Evolutionary conservation across 2,797 vertebrate genomes (phyloP).

Genomic region (Etheostoma perlongum): DNA sequence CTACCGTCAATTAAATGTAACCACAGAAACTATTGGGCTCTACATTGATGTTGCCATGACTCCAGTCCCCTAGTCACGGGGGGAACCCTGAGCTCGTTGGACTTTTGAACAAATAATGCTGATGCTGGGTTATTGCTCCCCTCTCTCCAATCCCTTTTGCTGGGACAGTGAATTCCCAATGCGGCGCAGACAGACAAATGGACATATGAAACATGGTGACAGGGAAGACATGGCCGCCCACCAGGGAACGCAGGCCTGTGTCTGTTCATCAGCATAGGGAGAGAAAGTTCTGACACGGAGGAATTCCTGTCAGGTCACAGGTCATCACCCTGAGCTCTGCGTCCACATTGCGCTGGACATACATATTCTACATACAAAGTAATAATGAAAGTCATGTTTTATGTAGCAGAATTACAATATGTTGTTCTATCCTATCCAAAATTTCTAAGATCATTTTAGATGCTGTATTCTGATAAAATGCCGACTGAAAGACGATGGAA

Average conservation of each 20-base stretch:
- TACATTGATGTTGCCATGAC: too few relatives aligned
- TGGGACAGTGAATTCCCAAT: slow-evolving; percentile 9
- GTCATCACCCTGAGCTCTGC: slow-evolving; percentile 31
- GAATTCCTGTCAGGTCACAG: slow-evolving; percentile 54
- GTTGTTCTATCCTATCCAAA: too few relatives aligned
- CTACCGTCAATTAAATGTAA: too few relatives aligned
- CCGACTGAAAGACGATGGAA: too few relatives aligned
- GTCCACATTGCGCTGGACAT: slow-evolving; percentile 31
- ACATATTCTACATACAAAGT: neutral
- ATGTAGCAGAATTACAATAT: too few relatives aligned
- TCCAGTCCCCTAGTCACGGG: too few relatives aligned
- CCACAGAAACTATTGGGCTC: too few relatives aligned
- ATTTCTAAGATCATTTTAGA: too few relatives aligned
- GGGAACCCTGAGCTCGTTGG: neutral
- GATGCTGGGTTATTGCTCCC: neutral
- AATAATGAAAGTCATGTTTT: too few relatives aligned
- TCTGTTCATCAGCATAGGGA: slow-evolving; percentile 1
- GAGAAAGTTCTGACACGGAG: slow-evolving; percentile 28
- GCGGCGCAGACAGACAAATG: neutral
- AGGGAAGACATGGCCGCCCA: slow-evolving; percentile 18
- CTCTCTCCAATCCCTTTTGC: neutral
- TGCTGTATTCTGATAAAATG: too few relatives aligned
- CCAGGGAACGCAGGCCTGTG: neutral
- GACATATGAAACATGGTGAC: slow-evolving; percentile 27
- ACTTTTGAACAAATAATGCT: neutral